A percentile compares a stretch with the other conserved stretches of the same genome.
Conservation (phyloP, 1,140 invertebrate species). For the Maniola jurtina region DNA sequence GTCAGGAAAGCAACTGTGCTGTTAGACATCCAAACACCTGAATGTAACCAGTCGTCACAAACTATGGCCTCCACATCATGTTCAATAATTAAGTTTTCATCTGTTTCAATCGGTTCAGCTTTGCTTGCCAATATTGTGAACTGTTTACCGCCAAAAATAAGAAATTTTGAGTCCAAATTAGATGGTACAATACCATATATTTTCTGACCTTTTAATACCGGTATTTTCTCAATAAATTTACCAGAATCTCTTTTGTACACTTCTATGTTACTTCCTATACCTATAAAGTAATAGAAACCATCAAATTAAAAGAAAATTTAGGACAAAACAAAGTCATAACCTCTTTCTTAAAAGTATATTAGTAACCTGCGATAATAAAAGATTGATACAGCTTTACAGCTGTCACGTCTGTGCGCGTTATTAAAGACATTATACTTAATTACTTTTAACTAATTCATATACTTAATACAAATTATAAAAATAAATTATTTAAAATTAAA, state of each 20-base stretch:
- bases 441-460: too few species aligned
- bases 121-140: constrained; percentile 34
- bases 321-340: background rate
- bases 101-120: background rate
- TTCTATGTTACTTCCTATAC: constrained; percentile 56
- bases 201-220: constrained; percentile 54
- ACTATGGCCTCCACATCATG: constrained; percentile 34
- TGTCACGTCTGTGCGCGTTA: constrained; percentile 58
- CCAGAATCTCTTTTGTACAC: constrained; percentile 37
- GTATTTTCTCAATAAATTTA: constrained; percentile 37
- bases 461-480: too few species aligned
- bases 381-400: constrained; percentile 55
- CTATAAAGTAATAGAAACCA: constrained; percentile 38
- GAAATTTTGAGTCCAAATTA: constrained; percentile 35
- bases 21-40: constrained; percentile 43
- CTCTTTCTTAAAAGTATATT: constrained; percentile 8
- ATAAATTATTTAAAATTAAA: too few species aligned
- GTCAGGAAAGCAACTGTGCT: constrained; percentile 48
- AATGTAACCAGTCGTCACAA: constrained; percentile 65
- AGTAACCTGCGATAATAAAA: constrained; percentile 50
- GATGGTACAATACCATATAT: constrained; percentile 57
- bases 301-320: background rate
- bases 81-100: constrained; percentile 19
- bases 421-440: constrained; percentile 14
- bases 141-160: constrained; percentile 67